A percentile compares a stretch with the other conserved stretches of the same genome.
phyloP scores from a whole-genome alignment of 2,113 vertebrate species.

The Platichthys flesus region DNA sequence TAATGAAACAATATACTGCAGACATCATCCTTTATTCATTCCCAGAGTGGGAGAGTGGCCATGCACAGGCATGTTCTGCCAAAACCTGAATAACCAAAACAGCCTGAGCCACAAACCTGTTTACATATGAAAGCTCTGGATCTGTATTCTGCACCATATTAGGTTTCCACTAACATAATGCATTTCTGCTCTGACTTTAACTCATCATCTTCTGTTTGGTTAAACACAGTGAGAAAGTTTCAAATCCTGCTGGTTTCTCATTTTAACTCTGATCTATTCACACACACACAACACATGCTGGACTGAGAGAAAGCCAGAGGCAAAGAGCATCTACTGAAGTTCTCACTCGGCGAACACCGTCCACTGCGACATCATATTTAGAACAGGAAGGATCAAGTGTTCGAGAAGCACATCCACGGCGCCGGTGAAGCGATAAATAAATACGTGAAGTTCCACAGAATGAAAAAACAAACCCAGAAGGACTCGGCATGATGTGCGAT shows the following conservation, averaged over 20 bases:
- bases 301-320: constrained; percentile 22
- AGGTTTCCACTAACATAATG: too few relatives aligned
- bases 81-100: too few relatives aligned
- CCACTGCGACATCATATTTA: constrained; percentile 26
- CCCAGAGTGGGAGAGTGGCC: background rate
- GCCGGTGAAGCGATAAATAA: background rate
- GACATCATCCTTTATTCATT: background rate
- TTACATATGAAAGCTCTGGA: too few relatives aligned
- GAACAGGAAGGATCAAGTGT: constrained; percentile 15
- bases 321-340: background rate
- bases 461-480: background rate
- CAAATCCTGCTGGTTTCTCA: background rate
- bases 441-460: constrained; percentile 6
- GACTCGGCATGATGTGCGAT: background rate
- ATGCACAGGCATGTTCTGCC: background rate
- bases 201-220: too few relatives aligned
- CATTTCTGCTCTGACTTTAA: too few relatives aligned
- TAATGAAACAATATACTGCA: background rate
- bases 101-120: background rate
- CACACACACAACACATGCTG: constrained; percentile 5
- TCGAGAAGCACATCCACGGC: background rate
- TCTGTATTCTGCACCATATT: too few relatives aligned
- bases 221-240: background rate
- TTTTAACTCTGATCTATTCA: constrained; percentile 24
- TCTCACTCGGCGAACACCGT: background rate